Evolutionary conservation across 2,113 vertebrate species (phyloP), one percentile per base, ranked within the genome.

Genomic region (Poicephalus meyeri): DNA sequence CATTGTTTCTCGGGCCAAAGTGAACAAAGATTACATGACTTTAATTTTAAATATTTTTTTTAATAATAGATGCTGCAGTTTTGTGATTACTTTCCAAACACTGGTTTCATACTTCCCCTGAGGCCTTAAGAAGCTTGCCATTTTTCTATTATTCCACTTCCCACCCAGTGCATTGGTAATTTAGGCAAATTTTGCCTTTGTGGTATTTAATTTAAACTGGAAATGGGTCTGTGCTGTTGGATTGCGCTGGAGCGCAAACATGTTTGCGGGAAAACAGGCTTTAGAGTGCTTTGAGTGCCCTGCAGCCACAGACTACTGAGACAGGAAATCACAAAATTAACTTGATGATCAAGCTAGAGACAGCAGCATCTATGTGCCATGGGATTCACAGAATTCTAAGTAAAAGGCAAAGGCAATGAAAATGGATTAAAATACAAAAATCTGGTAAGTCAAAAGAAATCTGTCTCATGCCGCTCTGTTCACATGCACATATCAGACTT

Each of bases 271-370:
- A 73, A 71, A 91, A 93, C 46, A 94, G 68, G 68, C 79, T 92
- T 93, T 82, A 35, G 44, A 58, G 58, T 61, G 68, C 71, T 80
- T 53, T 56, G 72, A 69, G 79, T 86, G 82, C 82, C 88, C 82
- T 88, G 69, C 68, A 90, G 90, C 82, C 82, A 93, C 33, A 60
- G 64, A 39, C 63, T 95, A 44, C 49, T 0, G 10, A 49, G 69
- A 73, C 65, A 80, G 91, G 92, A 93, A 87, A 94, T 90, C 88
- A 88, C 86, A 73, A 60, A 39, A n/a, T 41, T 77, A 91, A 69
- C 86, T 85, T 71, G 55, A 86, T 60, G 58, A 70, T 95, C 82
- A 64, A 61, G 69, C 52, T 37, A 50, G 76, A 91, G 86, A 61
- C 80, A 88, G 63, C 66, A 85, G 85, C 35, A 69, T 49, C 41